Evolutionary conservation across 2,888 invertebrate genomes (phyloP).

Genomic region (Cephus nigrinus): DNA sequence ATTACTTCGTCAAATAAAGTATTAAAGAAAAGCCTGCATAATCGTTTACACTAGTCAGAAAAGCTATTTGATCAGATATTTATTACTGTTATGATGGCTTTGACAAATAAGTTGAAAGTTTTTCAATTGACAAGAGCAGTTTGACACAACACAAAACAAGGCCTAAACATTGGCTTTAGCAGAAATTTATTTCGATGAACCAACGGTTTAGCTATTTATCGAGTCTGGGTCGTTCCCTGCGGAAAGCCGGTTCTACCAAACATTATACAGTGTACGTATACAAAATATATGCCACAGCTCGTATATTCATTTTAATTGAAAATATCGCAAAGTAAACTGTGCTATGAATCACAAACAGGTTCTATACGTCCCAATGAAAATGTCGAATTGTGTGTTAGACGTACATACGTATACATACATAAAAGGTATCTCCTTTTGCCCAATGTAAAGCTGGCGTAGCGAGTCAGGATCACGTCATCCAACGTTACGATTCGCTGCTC

Average conservation of each 20-base stretch:
- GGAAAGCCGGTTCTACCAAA: background rate
- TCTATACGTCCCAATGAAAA: background rate
- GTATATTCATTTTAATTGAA: background rate
- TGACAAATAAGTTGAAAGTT: background rate
- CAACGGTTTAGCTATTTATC: background rate
- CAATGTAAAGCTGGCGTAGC: background rate
- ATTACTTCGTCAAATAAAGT: background rate
- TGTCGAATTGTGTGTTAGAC: background rate
- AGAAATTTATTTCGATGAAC: background rate
- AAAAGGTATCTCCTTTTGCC: background rate
- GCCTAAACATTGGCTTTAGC: no score
- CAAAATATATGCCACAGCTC: background rate
- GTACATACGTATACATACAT: background rate
- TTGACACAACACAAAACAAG: no score
- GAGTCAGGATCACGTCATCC: constrained; percentile 10
- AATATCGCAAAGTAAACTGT: background rate
- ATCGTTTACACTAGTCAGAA: background rate
- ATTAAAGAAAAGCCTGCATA: background rate
- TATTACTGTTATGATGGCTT: background rate
- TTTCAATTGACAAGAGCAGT: background rate
- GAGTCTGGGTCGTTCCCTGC: background rate
- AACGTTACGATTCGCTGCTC: background rate
- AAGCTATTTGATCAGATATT: background rate
- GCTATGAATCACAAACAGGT: background rate
- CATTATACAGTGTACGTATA: background rate